Conservation (phyloP, 2,113 vertebrate genomes). For the Erpornis zantholeuca region DNA sequence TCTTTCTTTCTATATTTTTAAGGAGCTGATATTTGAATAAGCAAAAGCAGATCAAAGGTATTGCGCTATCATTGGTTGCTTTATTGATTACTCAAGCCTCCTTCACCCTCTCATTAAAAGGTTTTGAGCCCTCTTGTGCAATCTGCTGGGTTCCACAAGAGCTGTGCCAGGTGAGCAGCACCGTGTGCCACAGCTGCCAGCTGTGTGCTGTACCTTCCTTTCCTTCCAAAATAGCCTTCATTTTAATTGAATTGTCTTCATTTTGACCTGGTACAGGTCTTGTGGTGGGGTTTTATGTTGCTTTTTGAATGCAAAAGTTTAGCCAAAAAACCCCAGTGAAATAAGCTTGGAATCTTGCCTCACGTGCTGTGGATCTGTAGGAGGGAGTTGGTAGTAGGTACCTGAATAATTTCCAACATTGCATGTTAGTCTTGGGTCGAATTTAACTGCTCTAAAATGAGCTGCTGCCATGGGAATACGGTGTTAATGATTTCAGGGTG, state of each 20-base stretch:
- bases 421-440: not conserved
- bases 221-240: not conserved
- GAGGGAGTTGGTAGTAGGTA: not conserved
- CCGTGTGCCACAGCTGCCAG: not conserved
- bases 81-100: not conserved
- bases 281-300: not conserved
- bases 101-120: not conserved
- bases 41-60: not conserved
- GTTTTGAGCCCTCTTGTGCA: not conserved
- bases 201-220: not conserved
- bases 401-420: not conserved
- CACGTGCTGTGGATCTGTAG: not conserved
- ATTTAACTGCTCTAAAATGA: not conserved
- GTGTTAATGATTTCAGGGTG: not conserved
- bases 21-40: not conserved
- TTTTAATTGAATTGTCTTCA: not conserved
- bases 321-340: not conserved
- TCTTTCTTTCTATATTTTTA: not conserved
- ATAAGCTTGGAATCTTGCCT: not conserved
- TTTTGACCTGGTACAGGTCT: not conserved
- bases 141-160: accelerated
- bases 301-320: not conserved
- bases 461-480: not conserved
- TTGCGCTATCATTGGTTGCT: accelerated
- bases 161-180: not conserved